These are phyloP conservation scores for Brachyhypopomus occidentalis DNA, from an alignment of 2,113 vertebrate species.

Conservation along the genomic window DNA sequence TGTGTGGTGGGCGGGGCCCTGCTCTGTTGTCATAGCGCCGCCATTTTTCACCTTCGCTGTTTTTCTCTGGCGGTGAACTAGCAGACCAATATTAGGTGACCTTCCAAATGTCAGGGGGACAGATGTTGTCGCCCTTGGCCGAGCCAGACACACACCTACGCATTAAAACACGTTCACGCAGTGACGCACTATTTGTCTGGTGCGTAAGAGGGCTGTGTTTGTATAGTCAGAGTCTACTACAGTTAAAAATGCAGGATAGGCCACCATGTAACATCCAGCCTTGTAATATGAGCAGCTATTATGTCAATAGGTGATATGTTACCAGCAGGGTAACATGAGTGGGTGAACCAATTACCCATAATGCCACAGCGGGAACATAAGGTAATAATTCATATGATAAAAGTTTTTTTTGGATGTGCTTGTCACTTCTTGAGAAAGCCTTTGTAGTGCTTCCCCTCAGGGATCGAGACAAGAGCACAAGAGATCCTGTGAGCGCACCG, in stretches of 20 bases:
- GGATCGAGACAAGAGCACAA: neutral
- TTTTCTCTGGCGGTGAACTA: constrained; percentile 36
- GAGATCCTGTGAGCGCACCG: neutral
- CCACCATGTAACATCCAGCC: constrained; percentile 9
- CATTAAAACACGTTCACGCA: constrained; percentile 16
- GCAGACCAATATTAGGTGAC: constrained; percentile 47
- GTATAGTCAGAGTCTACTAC: neutral
- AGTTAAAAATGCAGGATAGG: constrained; percentile 34
- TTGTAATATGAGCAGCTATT: constrained; percentile 18
- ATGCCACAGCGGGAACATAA: neutral
- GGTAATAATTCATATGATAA: neutral
- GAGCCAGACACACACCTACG: constrained; percentile 40
- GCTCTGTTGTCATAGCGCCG: constrained; percentile 23
- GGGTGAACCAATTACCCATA: neutral
- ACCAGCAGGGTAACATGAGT: neutral
- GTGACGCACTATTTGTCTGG: constrained; percentile 4
- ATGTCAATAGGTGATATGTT: constrained; percentile 5
- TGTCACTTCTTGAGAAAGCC: neutral
- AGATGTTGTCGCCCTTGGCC: constrained; percentile 21
- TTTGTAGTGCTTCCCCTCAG: neutral
- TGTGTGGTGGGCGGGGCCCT: constrained; percentile 5
- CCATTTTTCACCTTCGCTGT: constrained; percentile 40
- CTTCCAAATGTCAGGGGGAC: constrained; percentile 58
- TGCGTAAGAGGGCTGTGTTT: constrained; percentile 19
- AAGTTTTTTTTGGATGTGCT: neutral